These are phyloP conservation scores for Clarias platycephalus DNA, from an alignment of 2,797 vertebrate genomes.

Conservation along the genomic window DNA sequence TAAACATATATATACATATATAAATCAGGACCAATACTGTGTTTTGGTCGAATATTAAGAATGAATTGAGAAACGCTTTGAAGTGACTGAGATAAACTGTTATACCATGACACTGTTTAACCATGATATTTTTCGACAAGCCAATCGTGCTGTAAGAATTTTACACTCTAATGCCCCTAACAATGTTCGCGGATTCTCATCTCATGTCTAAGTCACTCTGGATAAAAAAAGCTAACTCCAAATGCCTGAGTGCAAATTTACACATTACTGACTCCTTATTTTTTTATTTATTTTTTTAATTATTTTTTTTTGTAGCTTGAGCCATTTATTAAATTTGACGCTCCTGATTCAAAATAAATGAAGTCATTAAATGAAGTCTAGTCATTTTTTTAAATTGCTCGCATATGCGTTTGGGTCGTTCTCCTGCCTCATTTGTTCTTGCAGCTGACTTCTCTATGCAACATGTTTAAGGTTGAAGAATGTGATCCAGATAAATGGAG, in stretches of 20 bases:
- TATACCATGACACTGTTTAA: background rate
- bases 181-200: background rate
- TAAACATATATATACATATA: too few species aligned
- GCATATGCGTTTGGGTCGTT: background rate
- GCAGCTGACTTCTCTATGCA: conserved; percentile 7
- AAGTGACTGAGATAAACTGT: background rate
- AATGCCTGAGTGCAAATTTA: background rate
- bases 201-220: background rate
- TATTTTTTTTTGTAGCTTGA: background rate
- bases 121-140: background rate
- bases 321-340: background rate
- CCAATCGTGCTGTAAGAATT: background rate
- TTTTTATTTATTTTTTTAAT: background rate
- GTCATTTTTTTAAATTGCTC: conserved; percentile 7
- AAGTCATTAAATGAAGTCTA: too few species aligned
- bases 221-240: background rate
- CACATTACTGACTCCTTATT: background rate
- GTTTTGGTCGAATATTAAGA: background rate
- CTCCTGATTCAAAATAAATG: conserved; percentile 2
- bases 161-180: background rate
- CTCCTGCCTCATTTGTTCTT: background rate
- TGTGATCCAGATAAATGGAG: conserved; percentile 26
- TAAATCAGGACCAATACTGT: too few species aligned
- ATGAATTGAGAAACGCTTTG: background rate
- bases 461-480: conserved; percentile 27